phyloP scores from a whole-genome alignment of 2,797 vertebrate genomes.

The Ciconia nigra region DNA sequence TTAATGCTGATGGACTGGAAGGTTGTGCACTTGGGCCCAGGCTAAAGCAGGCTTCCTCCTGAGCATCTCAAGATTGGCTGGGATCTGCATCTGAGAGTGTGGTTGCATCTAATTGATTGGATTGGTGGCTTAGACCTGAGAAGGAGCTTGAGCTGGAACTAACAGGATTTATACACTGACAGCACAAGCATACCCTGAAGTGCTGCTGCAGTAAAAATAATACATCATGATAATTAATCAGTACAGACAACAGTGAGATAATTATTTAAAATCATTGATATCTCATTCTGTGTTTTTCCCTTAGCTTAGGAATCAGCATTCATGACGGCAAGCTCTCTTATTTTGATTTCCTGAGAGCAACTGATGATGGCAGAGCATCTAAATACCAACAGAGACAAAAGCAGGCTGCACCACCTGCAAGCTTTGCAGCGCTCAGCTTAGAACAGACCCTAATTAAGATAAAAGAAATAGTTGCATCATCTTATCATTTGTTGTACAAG shows the following conservation, averaged over 20 bases:
- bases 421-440: slow-evolving; percentile 33
- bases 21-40: background rate
- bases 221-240: slow-evolving; percentile 14
- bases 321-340: slow-evolving; percentile 66
- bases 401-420: slow-evolving; percentile 12
- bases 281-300: background rate
- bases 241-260: background rate
- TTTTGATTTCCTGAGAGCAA: slow-evolving; percentile 73
- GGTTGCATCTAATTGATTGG: background rate
- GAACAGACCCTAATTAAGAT: slow-evolving; percentile 63
- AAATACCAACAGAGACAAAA: slow-evolving; percentile 21
- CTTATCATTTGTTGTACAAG: slow-evolving; percentile 48
- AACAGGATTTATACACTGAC: background rate
- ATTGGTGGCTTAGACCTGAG: background rate
- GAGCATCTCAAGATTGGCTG: background rate
- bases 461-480: slow-evolving; percentile 58
- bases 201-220: background rate
- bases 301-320: slow-evolving; percentile 72
- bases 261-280: slow-evolving; percentile 9
- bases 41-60: background rate
- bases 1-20: background rate
- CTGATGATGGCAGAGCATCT: slow-evolving; percentile 33
- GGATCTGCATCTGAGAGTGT: background rate
- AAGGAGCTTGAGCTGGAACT: background rate
- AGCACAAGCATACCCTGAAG: background rate